A percentile compares a stretch with the other conserved stretches of the same genome.
Evolutionary conservation across 2,113 vertebrate genomes (phyloP).

Genomic region (Lasiurus borealis): DNA sequence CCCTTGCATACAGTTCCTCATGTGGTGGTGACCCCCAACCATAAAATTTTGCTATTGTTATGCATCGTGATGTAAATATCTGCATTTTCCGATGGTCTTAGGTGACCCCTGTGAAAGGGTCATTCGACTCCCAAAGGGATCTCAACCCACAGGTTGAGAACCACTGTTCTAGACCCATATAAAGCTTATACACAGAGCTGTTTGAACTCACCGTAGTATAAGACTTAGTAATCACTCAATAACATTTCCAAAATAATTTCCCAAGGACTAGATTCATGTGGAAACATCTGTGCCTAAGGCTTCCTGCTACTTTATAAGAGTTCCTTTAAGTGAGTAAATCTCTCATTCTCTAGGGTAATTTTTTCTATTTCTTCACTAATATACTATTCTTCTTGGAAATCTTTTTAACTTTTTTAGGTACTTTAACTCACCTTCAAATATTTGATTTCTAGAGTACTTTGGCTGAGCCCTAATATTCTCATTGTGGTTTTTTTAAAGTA

Average conservation of each 20-base stretch:
- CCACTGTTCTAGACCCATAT: background rate
- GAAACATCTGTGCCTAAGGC: background rate
- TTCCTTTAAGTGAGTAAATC: background rate
- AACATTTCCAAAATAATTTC: background rate
- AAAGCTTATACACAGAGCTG: background rate
- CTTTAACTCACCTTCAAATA: background rate
- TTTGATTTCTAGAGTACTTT: background rate
- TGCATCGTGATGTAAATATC: no score
- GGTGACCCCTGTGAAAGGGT: no score
- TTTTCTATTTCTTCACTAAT: background rate
- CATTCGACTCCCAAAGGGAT: no score
- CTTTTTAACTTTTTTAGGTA: background rate
- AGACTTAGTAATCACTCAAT: background rate
- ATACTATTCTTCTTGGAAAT: background rate
- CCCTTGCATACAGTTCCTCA: no score
- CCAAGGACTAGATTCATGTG: background rate
- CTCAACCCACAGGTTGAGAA: no score
- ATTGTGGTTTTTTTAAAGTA: conserved; percentile 19
- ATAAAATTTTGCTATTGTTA: no score
- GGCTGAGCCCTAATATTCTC: background rate
- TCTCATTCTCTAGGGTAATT: background rate
- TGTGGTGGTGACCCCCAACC: no score
- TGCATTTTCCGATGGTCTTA: no score
- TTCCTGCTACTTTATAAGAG: background rate
- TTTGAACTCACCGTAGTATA: background rate